Conservation (phyloP, 2,797 vertebrate genomes). For the Pachyuromys duprasi region DNA sequence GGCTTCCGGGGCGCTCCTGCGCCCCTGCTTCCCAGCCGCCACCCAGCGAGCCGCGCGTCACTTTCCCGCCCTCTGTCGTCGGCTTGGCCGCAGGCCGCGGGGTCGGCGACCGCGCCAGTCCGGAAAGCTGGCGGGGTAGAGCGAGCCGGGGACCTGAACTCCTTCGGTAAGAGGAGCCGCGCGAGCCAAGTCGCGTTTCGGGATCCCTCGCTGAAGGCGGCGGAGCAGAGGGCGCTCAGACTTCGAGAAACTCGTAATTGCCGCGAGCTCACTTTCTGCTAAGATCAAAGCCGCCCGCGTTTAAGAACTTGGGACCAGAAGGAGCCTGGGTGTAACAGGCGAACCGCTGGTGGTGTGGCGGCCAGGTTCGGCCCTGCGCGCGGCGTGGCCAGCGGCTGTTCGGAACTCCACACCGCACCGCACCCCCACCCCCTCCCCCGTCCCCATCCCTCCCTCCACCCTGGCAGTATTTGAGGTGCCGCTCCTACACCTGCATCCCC, state of each 20-base stretch:
- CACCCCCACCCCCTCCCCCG: too few relatives aligned
- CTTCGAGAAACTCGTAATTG: neutral
- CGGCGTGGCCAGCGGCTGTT: neutral
- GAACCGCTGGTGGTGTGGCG: neutral
- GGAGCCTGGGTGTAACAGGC: neutral
- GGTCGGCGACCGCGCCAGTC: constrained; percentile 54
- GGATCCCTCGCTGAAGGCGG: neutral
- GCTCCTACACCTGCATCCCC: neutral
- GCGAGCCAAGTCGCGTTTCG: constrained; percentile 66
- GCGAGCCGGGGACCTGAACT: constrained; percentile 42
- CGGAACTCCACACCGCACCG: neutral
- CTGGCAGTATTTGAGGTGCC: accelerated
- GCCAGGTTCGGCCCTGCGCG: neutral
- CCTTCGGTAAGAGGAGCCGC: constrained; percentile 65
- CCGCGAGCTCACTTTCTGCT: neutral
- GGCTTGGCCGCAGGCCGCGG: neutral
- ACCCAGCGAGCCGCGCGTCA: constrained; percentile 9
- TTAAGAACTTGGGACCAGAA: neutral
- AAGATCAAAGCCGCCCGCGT: neutral
- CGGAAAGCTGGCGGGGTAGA: constrained; percentile 59
- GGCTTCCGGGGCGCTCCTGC: neutral
- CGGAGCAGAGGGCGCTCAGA: neutral
- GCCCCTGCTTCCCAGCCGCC: neutral
- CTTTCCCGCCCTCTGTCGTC: constrained; percentile 38
- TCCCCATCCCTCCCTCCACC: too few relatives aligned